Evolutionary conservation across 53 echinoderm and acorn worm genomes (phyloP), one percentile per base, ranked within the genome.

Genomic region (Zoroaster sp.): DNA sequence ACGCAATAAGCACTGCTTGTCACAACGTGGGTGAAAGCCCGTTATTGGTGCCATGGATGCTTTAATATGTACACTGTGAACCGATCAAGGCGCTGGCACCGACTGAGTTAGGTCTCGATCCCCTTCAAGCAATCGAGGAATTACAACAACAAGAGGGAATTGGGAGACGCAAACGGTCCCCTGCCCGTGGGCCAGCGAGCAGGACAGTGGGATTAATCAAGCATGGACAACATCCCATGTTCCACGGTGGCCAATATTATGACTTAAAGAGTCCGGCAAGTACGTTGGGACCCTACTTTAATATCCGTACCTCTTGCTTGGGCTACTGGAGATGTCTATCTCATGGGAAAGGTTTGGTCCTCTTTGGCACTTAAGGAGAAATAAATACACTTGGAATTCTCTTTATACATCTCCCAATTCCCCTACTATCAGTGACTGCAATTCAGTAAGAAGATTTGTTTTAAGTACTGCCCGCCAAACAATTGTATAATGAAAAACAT

Each of bases 191-290:
- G 80, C 65, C 65, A 12, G 13, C n/a, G 38, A 28, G 40, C 41
- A 12, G 82, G 68, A 82, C 82, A 82, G 82, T 34, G 33, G 68
- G 66, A 41, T 63, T 67, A 82, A 82, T 82, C 42, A 82, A 82
- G 82, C 82, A 42, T 67, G 44, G 44, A 66, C 68, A 17, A 82
- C 68, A n/a, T n/a, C 40, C 40, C 68, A 43, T 82, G 82, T 82
- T 68, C 66, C 43, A 30, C 28, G 33, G 25, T 28, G 41, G 68
- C 65, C 66, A 82, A 82, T 68, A 66, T 67, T 68, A 66, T 82
- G 82, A 82, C 82, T 40, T 66, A n/a, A n/a, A 74, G 43, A 74
- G 82, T 23, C 18, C 28, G 75, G 23, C 11, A 18, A 40, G 68
- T 44, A 41, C 17, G 32, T 41, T 15, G 5, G 63, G 63, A 59